Evolutionary conservation across 2,888 invertebrate species (phyloP).

Genomic region (Tenthredo livida): DNA sequence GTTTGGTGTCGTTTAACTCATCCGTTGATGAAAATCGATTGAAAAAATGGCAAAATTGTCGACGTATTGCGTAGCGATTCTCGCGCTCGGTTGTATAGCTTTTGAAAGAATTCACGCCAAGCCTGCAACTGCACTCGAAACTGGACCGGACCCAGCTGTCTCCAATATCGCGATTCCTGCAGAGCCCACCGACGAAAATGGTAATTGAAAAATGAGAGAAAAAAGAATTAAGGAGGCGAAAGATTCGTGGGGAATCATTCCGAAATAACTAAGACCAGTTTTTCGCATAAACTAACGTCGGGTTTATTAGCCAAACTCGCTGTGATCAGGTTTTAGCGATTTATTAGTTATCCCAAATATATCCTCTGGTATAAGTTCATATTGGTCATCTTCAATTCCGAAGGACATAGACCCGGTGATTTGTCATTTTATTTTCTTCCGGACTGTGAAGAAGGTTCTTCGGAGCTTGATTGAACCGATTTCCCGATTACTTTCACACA

Average conservation of each 20-base stretch:
- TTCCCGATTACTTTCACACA: background rate
- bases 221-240: background rate
- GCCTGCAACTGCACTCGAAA: background rate
- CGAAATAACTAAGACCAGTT: background rate
- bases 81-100: background rate
- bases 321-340: too few species aligned
- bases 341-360: too few species aligned
- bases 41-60: background rate
- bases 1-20: background rate
- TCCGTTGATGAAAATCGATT: too few species aligned
- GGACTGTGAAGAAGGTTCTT: background rate
- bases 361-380: too few species aligned
- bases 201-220: background rate
- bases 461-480: background rate
- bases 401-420: too few species aligned
- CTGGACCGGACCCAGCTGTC: conserved; percentile 2
- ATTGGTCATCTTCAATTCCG: background rate
- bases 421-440: too few species aligned
- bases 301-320: too few species aligned
- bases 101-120: background rate
- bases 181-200: conserved; percentile 18
- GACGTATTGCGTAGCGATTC: background rate
- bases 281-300: too few species aligned
- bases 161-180: background rate
- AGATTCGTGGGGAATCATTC: background rate